Evolutionary conservation across 2,888 invertebrate genomes (phyloP), one percentile per base, ranked within the genome.

Genomic region (Melieria omissa): DNA sequence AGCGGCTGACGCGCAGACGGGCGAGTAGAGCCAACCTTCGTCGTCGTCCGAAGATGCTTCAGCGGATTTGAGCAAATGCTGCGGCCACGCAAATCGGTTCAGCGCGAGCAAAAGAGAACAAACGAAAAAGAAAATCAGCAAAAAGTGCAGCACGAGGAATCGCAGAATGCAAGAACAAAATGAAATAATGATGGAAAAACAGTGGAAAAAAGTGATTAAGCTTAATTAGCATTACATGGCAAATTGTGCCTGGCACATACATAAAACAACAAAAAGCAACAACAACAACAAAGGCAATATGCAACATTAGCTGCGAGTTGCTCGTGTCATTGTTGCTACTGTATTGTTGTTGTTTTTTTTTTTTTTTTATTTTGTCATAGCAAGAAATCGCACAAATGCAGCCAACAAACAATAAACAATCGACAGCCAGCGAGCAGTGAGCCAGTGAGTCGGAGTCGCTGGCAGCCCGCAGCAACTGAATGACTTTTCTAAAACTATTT

Each of bases 41-140:
- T 91, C 91, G 81, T 91, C 91, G 63, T 79, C 79, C 61, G 91
- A 91, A 66, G 91, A 90, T 81, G 90, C 90, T 76, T 88, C 89
- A 78, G 87, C 85, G 73, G 88, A 87, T 81, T 88, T 87, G 65
- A 85, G 82, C 80, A 84, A 80, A 46, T 69, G 69, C 46, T 69
- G 69, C 62, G 29, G 29, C 29, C 16, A 62, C 46, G 29, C n/a
- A 45, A 14, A 46, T 29, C 29, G 29, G 29, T 29, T 29, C 29
- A 29, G 29, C 29, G 29, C 29, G 29, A 29, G 29, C 29, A 29
- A 29, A 29, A 29, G 29, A 29, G 29, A 58, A 29, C 29, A 12
- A 42, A 58, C 12, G 57, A 41, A 58, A 58, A 58, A 42, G 58
- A 12, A 58, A 41, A 58, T 8, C 49, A 49, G 49, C 10, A 47